Conservation (phyloP, 2,797 vertebrate genomes). For the Novumbra hubbsi region DNA sequence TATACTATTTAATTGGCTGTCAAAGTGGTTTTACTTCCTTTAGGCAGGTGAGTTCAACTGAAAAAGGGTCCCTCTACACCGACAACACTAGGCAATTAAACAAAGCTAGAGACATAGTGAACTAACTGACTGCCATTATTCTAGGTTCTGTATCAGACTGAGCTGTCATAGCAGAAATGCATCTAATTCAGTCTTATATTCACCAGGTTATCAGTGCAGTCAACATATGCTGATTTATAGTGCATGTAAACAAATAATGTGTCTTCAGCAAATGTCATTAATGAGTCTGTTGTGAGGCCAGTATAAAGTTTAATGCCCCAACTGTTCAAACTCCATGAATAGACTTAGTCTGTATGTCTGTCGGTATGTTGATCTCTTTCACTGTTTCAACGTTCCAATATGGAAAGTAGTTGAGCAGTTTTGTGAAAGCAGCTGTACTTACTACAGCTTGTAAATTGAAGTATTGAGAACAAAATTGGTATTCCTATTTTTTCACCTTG, state of each 20-base stretch:
- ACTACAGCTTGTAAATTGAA: slow-evolving; percentile 77
- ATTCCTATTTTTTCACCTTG: slow-evolving; percentile 61
- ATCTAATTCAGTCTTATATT: neutral
- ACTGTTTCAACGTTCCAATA: slow-evolving; percentile 18
- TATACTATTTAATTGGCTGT: too few relatives aligned
- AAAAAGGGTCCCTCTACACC: too few relatives aligned
- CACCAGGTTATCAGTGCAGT: neutral
- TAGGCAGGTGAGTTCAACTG: too few relatives aligned
- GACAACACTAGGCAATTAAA: too few relatives aligned
- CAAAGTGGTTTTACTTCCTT: too few relatives aligned
- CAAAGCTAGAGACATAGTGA: too few relatives aligned
- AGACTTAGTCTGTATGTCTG: slow-evolving; percentile 15
- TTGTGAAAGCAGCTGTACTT: slow-evolving; percentile 56
- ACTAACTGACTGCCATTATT: too few relatives aligned
- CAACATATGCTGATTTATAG: neutral
- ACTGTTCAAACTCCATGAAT: slow-evolving; percentile 22
- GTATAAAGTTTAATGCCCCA: slow-evolving; percentile 20
- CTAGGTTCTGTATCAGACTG: too few relatives aligned
- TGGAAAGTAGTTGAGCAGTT: slow-evolving; percentile 36
- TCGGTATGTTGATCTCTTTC: neutral
- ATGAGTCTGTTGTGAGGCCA: neutral
- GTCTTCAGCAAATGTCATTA: neutral
- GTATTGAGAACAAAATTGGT: slow-evolving; percentile 68
- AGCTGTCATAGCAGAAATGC: neutral
- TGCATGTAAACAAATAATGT: neutral